Evolutionary conservation across 2,113 vertebrate species (phyloP).

Genomic region (Eleginops maclovinus): DNA sequence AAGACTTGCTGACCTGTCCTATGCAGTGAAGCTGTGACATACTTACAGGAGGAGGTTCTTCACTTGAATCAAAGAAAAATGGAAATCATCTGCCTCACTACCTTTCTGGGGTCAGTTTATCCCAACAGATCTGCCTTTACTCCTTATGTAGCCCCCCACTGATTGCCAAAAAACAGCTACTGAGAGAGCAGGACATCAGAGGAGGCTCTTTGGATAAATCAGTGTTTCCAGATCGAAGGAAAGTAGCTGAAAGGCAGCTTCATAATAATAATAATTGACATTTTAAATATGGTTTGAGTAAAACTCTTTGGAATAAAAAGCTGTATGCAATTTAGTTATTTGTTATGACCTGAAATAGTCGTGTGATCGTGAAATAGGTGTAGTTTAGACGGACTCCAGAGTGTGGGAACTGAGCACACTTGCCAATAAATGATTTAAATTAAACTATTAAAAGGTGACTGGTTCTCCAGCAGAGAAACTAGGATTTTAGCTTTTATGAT

Average conservation of each 20-base stretch:
- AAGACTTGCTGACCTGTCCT: constrained; percentile 8
- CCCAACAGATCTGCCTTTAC: not conserved
- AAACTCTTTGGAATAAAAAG: constrained; percentile 23
- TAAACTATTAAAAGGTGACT: constrained; percentile 1
- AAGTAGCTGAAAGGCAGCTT: constrained; percentile 3
- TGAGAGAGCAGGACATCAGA: not conserved
- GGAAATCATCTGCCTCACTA: not conserved
- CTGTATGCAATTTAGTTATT: constrained; percentile 59
- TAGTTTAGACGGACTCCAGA: too few species aligned
- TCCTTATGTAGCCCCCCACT: not conserved
- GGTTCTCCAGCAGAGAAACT: constrained; percentile 29
- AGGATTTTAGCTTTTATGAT: constrained; percentile 28
- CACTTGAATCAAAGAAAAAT: constrained; percentile 50
- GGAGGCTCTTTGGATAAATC: constrained; percentile 5
- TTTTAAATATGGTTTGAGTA: constrained; percentile 6
- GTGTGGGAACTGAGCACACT: not conserved
- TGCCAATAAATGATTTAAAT: constrained; percentile 22
- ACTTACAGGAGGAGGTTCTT: not conserved
- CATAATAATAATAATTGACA: not conserved
- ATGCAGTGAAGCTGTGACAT: constrained; percentile 26
- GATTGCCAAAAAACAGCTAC: constrained; percentile 1
- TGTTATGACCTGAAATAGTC: constrained; percentile 18
- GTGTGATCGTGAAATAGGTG: constrained; percentile 14
- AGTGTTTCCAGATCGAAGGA: constrained; percentile 16
- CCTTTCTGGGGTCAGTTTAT: not conserved